These are phyloP conservation scores for Zaprionus gabonicus DNA, from an alignment of 1,140 invertebrate species.

Conservation along the genomic window DNA sequence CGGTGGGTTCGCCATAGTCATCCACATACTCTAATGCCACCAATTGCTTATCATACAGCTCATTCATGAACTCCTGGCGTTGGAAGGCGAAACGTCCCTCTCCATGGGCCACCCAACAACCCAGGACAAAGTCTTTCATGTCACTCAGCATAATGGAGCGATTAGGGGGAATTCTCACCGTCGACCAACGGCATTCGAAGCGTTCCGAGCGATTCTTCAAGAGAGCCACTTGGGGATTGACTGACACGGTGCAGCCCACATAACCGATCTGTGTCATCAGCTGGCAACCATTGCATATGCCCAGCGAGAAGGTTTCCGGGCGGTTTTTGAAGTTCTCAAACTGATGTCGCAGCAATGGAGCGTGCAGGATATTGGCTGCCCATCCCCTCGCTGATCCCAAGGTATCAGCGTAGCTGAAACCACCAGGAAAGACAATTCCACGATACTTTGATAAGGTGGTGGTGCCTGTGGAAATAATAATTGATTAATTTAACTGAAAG, in stretches of 20 bases:
- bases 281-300: conserved; percentile 99
- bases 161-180: conserved; percentile 89
- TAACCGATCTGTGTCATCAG: conserved; percentile 95
- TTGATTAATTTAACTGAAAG: neutral
- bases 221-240: conserved; percentile 89
- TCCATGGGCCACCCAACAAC: conserved; percentile 98
- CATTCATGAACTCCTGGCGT: conserved; percentile 85
- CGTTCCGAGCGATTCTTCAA: conserved; percentile 93
- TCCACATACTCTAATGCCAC: conserved; percentile 93
- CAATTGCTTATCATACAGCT: conserved; percentile 87
- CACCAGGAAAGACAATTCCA: conserved; percentile 97
- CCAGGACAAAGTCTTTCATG: conserved; percentile 93
- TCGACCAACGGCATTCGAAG: conserved; percentile 96
- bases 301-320: conserved; percentile 95
- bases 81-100: conserved; percentile 92
- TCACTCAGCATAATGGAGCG: conserved; percentile 93
- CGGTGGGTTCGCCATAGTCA: conserved; percentile 90
- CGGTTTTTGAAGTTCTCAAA: conserved; percentile 90
- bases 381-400: conserved; percentile 98
- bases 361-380: conserved; percentile 95
- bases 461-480: conserved; percentile 42
- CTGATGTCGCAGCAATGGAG: conserved; percentile 87
- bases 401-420: conserved; percentile 99
- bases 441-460: conserved; percentile 92
- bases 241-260: conserved; percentile 85